Base-by-base conservation (phyloP, 2,113 vertebrate genomes). In the Tupaia tana region DNA sequence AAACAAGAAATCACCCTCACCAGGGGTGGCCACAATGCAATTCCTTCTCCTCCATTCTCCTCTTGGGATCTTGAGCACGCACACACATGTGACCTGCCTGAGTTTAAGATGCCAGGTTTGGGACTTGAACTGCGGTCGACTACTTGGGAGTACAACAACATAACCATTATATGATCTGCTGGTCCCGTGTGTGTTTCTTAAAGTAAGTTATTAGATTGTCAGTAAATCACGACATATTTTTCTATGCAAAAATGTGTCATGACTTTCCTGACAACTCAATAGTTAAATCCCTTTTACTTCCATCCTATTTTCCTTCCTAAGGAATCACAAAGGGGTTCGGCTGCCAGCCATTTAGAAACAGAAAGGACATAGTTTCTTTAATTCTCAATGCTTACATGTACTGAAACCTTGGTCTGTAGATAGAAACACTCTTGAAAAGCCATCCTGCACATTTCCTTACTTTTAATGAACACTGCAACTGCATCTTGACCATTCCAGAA, bases 401-500 rank as follows among this genome's bases (percentile, higher is more conserved):
- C 71, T 58, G 20, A 18, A 67, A 63, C 43, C 31, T 75, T 43
- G 77, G 8, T n/a, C 61, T 73, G 11, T 31, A 73, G 82, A 74
- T 19, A 74, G 61, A 84, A 74, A 61, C 90, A 18, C 58, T 34
- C 52, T 90, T 90, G 20, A 69, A 73, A 96, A 88, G 22, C 59
- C 82, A n/a, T 31, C 70, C 56, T 56, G 43, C 56, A 20, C 18
- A 4, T 70, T n/a, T 81, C 25, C 43, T 81, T 90, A 43, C 31
- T 86, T 85, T 31, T 54, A 71, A 83, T 66, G 25, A 94, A 92
- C 56, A 58, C 22, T 59, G 16, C 2, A 54, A 58, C 22, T 59
- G 16, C 2, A 54, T 88, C 34, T 43, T 93, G 70, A 73, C 58
- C 29, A 52, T 54, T 67, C 22, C 34, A 79, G 83, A 64, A 64